These are phyloP conservation scores for Nomada ferruginata DNA, from an alignment of 2,888 invertebrate species.

Conservation along the genomic window DNA sequence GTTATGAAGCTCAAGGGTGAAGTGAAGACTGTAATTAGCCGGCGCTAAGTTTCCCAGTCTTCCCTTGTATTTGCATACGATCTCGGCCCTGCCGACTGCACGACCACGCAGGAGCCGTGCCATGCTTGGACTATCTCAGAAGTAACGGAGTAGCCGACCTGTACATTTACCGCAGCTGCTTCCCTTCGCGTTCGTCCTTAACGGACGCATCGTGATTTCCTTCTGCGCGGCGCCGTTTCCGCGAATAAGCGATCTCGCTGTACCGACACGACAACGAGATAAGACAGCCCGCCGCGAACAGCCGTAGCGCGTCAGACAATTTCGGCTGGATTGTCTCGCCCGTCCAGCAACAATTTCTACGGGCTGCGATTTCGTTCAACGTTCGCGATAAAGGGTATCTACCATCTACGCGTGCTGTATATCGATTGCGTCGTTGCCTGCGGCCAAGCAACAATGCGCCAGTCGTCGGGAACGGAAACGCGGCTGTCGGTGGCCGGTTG, in stretches of 20 bases:
- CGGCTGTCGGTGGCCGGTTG: slow-evolving; percentile 78
- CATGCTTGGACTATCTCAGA: background rate
- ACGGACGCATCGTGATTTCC: slow-evolving; percentile 23
- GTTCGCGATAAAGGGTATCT: slow-evolving; percentile 41
- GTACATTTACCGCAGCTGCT: slow-evolving; percentile 34
- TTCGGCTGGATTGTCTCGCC: slow-evolving; percentile 60
- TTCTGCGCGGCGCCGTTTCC: slow-evolving; percentile 50
- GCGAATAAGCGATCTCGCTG: background rate
- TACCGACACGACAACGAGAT: slow-evolving; percentile 14
- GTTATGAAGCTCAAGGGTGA: slow-evolving; percentile 83
- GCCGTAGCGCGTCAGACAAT: slow-evolving; percentile 81
- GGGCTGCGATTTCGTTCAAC: background rate
- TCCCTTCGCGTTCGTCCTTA: background rate
- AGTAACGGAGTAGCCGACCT: slow-evolving; percentile 10
- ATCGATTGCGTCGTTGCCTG: slow-evolving; percentile 83
- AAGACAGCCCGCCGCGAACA: slow-evolving; percentile 62
- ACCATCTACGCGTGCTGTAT: slow-evolving; percentile 83
- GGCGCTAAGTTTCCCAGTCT: slow-evolving; percentile 81
- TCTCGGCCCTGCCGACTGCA: slow-evolving; percentile 43
- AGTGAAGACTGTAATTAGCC: slow-evolving; percentile 84
- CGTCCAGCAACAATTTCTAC: background rate
- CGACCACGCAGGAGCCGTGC: background rate
- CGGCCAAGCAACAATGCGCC: slow-evolving; percentile 68
- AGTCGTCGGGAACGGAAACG: slow-evolving; percentile 73
- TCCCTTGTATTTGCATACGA: slow-evolving; percentile 79